These are phyloP conservation scores for Delichon dasypus DNA, from an alignment of 2,797 vertebrate species.

Conservation along the genomic window DNA sequence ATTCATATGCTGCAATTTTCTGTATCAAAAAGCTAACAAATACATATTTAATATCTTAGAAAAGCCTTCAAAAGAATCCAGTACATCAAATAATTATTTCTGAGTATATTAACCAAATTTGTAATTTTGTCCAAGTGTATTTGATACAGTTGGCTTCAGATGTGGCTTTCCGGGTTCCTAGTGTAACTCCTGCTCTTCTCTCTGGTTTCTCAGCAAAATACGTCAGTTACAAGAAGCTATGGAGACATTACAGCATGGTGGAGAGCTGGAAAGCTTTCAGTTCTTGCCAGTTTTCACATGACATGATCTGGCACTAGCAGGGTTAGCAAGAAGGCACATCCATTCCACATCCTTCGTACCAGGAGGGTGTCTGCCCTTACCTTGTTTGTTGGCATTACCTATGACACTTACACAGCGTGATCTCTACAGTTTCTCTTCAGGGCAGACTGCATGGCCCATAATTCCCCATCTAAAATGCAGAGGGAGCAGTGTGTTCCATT, in stretches of 20 bases:
- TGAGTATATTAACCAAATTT: background rate
- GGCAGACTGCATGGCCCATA: background rate
- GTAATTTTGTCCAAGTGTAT: background rate
- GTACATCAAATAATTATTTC: background rate
- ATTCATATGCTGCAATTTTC: background rate
- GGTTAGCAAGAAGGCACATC: background rate
- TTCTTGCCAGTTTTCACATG: background rate
- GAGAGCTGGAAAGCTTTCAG: background rate
- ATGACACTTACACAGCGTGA: rapidly evolving
- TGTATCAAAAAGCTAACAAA: background rate
- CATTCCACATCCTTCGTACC: background rate
- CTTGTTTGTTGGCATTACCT: background rate
- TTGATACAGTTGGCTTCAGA: background rate
- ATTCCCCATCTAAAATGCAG: background rate
- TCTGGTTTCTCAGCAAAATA: background rate
- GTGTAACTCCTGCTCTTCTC: background rate
- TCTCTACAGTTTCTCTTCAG: background rate
- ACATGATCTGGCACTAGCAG: background rate
- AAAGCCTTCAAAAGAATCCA: background rate
- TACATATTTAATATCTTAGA: background rate
- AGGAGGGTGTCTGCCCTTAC: background rate
- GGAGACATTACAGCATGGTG: background rate
- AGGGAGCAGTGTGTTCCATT: rapidly evolving
- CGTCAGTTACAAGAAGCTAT: background rate
- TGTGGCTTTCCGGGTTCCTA: background rate